Evolutionary conservation across 2,888 invertebrate genomes (phyloP).

Genomic region (Sinohyriopsis cumingii): DNA sequence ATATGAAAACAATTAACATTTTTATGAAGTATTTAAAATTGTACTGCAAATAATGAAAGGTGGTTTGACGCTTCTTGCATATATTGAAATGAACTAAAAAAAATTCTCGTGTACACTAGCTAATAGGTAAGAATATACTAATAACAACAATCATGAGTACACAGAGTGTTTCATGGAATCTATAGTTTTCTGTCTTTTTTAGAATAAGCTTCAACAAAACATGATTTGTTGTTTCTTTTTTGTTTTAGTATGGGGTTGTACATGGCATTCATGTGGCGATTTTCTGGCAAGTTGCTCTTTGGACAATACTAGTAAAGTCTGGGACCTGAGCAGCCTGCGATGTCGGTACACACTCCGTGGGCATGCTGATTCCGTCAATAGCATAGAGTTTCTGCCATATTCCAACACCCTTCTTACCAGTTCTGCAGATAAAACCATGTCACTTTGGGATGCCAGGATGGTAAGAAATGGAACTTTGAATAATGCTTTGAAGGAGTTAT

Average conservation of each 20-base stretch:
- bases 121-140: background rate
- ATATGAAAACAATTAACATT: no score
- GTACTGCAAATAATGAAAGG: no score
- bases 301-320: slow-evolving; percentile 71
- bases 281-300: slow-evolving; percentile 71
- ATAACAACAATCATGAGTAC: background rate
- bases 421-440: slow-evolving; percentile 72
- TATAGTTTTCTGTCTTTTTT: background rate
- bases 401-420: slow-evolving; percentile 70
- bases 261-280: slow-evolving; percentile 71
- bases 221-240: background rate
- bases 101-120: background rate
- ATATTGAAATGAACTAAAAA: no score
- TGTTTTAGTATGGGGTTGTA: slow-evolving; percentile 69
- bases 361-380: slow-evolving; percentile 72
- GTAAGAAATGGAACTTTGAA: slow-evolving; percentile 46
- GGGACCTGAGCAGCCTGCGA: slow-evolving; percentile 70
- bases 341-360: slow-evolving; percentile 70
- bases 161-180: background rate
- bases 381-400: slow-evolving; percentile 69
- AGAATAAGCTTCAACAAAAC: background rate
- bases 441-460: slow-evolving; percentile 72
- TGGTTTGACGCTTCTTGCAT: no score
- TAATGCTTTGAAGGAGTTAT: no score
- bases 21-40: no score